Evolutionary conservation across 2,113 vertebrate species (phyloP), one percentile per base, ranked within the genome.

Genomic region (Antigone vipio): DNA sequence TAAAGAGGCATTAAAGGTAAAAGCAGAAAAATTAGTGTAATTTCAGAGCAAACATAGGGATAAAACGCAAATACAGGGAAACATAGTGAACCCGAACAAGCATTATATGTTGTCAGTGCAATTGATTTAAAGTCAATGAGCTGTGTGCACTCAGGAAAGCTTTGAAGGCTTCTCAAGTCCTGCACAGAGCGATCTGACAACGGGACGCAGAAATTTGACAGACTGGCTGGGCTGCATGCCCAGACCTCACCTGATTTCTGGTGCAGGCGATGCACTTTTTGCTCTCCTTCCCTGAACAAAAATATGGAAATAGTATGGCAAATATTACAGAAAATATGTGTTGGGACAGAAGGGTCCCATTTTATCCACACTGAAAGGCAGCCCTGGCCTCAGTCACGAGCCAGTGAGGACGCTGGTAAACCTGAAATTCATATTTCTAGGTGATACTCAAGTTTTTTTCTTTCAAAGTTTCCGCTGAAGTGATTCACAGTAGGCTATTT

Each of bases 121-220:
- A 40, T 71, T 89, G 53, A 66, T 60, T 64, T 44, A 19, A 80
- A 91, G 53, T 19, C 42, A 15, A 35, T 60, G 44, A 84, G 45
- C 67, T 53, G 32, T 50, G 29, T 40, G 50, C 34, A 24, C 34
- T 73, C 34, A 78, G 60, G 22, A 38, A 78, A 35, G 23, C 15
- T 47, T 50, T 32, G 49, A 32, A 75, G 67, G 21, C 30, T 79
- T 44, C 74, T 22, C 32, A 56, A 66, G 52, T 59, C 62, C 62
- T 35, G 22, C 27, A 11, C 14, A 23, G 22, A 42, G 66, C 0
- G 0, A 49, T 50, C 22, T 34, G 62, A 49, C n/a, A 47, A 21
- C 1, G 4, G 12, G 18, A 74, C 0, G 1, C 34, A 35, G 35
- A 68, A 62, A 58, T 32, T 7, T 42, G 13, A 63, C 0, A 4